Conservation (phyloP, 2,797 vertebrate species). For the Agapornis canus region DNA sequence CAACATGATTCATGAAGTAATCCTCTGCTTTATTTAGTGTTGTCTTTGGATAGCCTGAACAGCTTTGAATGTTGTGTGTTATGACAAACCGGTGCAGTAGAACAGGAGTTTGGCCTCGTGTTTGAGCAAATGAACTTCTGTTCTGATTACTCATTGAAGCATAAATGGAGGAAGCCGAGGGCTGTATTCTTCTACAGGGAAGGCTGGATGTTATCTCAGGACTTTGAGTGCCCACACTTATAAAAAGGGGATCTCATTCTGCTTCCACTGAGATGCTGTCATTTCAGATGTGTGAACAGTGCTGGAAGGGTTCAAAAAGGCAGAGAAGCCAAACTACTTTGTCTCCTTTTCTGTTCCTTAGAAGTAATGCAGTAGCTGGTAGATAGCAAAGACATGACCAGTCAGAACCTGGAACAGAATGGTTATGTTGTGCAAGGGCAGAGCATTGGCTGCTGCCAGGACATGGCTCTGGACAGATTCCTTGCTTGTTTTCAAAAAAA, state of each 20-base stretch:
- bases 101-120: background rate
- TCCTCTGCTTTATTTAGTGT: background rate
- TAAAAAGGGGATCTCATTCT: background rate
- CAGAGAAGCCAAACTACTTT: background rate
- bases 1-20: background rate
- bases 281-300: background rate
- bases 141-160: background rate
- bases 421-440: background rate
- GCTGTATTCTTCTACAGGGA: background rate
- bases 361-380: background rate
- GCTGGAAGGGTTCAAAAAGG: background rate
- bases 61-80: background rate
- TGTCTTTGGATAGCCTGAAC: background rate
- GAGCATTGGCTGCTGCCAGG: background rate
- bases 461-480: background rate
- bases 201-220: background rate
- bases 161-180: background rate
- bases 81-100: background rate
- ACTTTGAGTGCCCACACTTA: background rate
- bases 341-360: background rate
- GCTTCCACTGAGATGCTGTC: background rate
- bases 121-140: background rate
- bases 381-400: background rate
- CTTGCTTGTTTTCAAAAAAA: background rate
- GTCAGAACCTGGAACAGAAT: background rate